Evolutionary conservation across 2,113 vertebrate species (phyloP).

Genomic region (Pseudorasbora parva): DNA sequence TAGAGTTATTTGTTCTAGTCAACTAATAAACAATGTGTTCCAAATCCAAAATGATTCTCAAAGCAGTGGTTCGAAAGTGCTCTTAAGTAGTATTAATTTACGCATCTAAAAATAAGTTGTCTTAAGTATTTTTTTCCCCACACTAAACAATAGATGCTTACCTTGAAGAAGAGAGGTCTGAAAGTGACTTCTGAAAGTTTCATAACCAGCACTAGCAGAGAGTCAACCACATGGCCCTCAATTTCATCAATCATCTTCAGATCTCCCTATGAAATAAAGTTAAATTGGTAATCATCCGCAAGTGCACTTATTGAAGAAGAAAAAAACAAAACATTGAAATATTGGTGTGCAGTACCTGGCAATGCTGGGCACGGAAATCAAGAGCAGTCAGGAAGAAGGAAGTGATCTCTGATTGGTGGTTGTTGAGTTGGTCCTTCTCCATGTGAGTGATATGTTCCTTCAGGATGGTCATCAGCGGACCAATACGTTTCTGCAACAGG

Average conservation of each 20-base stretch:
- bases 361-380: conserved; percentile 85
- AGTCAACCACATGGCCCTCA: conserved; percentile 84
- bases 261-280: conserved; percentile 75
- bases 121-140: not conserved
- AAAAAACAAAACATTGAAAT: no score
- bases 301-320: not conserved
- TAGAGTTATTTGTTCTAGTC: not conserved
- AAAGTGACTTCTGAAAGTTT: conserved; percentile 95
- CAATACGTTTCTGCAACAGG: conserved; percentile 76
- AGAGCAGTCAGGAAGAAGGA: conserved; percentile 88
- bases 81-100: not conserved
- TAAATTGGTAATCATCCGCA: not conserved
- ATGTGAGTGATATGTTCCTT: conserved; percentile 87
- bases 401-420: conserved; percentile 90
- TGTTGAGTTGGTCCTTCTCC: conserved; percentile 83
- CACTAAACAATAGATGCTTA: conserved; percentile 56
- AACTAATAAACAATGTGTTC: not conserved
- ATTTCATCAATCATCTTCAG: conserved; percentile 80
- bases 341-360: conserved; percentile 72
- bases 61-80: not conserved
- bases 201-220: conserved; percentile 90
- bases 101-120: not conserved
- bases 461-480: conserved; percentile 86
- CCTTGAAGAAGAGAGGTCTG: conserved; percentile 97
- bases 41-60: no score